These are phyloP conservation scores for Microplitis manilae DNA, from an alignment of 2,888 invertebrate genomes.

Conservation along the genomic window DNA sequence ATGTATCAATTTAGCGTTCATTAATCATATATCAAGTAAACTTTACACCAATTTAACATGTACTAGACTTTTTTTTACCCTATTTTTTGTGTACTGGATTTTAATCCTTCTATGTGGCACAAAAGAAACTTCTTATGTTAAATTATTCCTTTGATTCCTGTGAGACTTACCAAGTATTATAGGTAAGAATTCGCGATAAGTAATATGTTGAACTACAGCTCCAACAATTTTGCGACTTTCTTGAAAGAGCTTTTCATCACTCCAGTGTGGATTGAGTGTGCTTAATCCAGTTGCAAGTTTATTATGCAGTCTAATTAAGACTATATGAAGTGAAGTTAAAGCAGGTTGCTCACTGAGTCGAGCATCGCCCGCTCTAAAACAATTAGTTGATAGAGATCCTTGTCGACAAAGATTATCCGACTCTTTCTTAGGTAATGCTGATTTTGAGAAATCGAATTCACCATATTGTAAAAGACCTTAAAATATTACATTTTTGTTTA, in stretches of 20 bases:
- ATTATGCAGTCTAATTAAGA: constrained; percentile 84
- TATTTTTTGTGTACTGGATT: too few relatives aligned
- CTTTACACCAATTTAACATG: too few relatives aligned
- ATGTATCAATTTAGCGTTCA: too few relatives aligned
- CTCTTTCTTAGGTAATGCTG: constrained; percentile 73
- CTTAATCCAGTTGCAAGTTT: constrained; percentile 82
- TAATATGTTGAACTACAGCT: constrained; percentile 88
- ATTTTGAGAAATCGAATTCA: constrained; percentile 76
- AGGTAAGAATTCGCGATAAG: constrained; percentile 87
- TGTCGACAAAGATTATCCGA: constrained; percentile 79
- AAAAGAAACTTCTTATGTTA: neutral
- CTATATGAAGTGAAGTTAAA: constrained; percentile 82
- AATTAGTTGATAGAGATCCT: constrained; percentile 82
- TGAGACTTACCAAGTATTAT: constrained; percentile 78
- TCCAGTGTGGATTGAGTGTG: constrained; percentile 87
- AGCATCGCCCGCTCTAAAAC: constrained; percentile 85
- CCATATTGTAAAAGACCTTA: constrained; percentile 75
- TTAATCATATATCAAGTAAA: too few relatives aligned
- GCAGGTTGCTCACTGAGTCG: constrained; percentile 88
- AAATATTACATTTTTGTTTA: constrained; percentile 15
- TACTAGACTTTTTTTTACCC: too few relatives aligned
- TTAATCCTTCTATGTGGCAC: neutral
- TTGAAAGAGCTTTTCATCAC: constrained; percentile 89
- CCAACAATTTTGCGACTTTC: constrained; percentile 87
- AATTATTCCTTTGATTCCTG: neutral